A percentile compares a stretch with the other conserved stretches of the same genome.
Evolutionary conservation across 1,140 invertebrate species (phyloP).

Genomic region (Drosophila prosaltans): DNA sequence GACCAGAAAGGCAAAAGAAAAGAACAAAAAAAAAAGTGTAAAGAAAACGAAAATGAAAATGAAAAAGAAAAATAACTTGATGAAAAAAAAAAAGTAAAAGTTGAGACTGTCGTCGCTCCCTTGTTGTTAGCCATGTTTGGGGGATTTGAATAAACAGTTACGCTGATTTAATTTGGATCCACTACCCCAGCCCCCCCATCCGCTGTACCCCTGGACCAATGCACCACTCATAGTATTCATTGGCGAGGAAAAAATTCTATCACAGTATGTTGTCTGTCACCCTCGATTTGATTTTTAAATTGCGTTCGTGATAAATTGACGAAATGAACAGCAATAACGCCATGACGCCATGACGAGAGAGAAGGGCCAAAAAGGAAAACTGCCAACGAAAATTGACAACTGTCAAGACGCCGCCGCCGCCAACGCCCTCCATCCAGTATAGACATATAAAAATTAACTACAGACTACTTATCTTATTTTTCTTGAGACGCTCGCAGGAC

Average conservation of each 20-base stretch:
- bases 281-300: conserved; percentile 82
- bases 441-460: conserved; percentile 82
- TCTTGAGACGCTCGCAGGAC: conserved; percentile 40
- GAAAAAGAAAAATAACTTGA: conserved; percentile 72
- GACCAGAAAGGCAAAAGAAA: conserved; percentile 1
- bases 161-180: conserved; percentile 81
- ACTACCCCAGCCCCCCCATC: conserved; percentile 11
- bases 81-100: conserved; percentile 67
- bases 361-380: conserved; percentile 33
- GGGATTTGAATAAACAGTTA: conserved; percentile 83
- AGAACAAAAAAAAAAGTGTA: not conserved
- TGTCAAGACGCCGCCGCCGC: conserved; percentile 56
- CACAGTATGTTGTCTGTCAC: conserved; percentile 82
- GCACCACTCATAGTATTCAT: conserved; percentile 29
- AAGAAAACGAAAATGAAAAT: conserved; percentile 6
- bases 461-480: conserved; percentile 80
- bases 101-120: conserved; percentile 48
- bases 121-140: conserved; percentile 67
- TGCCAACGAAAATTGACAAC: conserved; percentile 70
- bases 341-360: conserved; percentile 22
- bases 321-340: conserved; percentile 81
- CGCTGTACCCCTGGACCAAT: not conserved
- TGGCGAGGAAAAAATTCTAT: conserved; percentile 67
- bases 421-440: conserved; percentile 42
- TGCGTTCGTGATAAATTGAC: conserved; percentile 82